phyloP scores from a whole-genome alignment of 23 tunicate genomes.

The Styela clava region DNA sequence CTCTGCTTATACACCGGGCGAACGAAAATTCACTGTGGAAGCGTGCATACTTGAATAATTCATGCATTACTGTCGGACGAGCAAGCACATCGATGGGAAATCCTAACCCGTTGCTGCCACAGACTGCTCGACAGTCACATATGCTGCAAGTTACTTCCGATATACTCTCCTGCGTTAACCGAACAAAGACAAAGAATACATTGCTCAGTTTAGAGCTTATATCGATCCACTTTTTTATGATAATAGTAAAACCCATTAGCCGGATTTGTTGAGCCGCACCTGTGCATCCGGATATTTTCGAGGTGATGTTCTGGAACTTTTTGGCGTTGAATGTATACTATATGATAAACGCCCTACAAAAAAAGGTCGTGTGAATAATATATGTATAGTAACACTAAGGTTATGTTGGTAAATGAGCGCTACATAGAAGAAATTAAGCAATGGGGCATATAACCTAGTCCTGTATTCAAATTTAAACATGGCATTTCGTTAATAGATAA shows the following conservation, averaged over 20 bases:
- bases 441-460: neutral
- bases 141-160: neutral
- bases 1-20: too few relatives aligned
- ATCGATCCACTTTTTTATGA: neutral
- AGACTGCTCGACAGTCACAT: neutral
- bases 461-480: too few relatives aligned
- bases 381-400: too few relatives aligned
- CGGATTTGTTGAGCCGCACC: neutral
- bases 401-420: too few relatives aligned
- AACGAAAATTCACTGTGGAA: neutral
- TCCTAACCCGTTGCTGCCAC: neutral
- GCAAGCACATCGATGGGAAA: neutral
- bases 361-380: neutral
- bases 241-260: neutral
- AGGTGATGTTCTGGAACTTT: neutral
- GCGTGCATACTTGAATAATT: constrained; percentile 33
- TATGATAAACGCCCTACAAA: neutral
- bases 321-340: too few relatives aligned
- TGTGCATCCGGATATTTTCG: neutral
- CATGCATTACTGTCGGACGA: constrained; percentile 22
- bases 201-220: neutral
- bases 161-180: neutral
- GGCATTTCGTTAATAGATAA: too few relatives aligned
- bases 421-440: too few relatives aligned
- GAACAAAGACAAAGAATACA: neutral